phyloP scores from a whole-genome alignment of 1,140 invertebrate genomes.

The Musca vetustissima region DNA sequence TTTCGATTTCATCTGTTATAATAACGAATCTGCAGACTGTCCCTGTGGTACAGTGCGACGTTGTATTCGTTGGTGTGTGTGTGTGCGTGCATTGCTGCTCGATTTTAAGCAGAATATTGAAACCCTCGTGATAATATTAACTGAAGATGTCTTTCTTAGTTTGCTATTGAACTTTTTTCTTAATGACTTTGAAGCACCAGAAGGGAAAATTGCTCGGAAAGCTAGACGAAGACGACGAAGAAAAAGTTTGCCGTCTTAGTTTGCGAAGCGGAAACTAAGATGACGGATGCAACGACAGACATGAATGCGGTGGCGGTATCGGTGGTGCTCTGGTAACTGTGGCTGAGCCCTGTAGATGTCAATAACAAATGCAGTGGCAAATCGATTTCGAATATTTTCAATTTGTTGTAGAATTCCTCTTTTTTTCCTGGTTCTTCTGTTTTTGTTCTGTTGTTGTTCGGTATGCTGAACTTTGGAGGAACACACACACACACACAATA shows the following conservation, averaged over 20 bases:
- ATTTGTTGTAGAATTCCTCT: no score
- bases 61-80: no score
- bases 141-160: constrained; percentile 12
- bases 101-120: background rate
- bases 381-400: constrained; percentile 13
- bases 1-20: background rate
- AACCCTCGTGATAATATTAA: constrained; percentile 8
- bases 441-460: no score
- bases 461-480: no score
- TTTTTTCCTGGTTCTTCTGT: no score
- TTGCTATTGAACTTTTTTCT: constrained; percentile 14
- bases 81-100: no score
- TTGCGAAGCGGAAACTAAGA: background rate
- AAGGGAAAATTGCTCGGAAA: background rate
- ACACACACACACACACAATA: no score
- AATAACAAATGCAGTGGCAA: constrained; percentile 20
- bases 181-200: constrained; percentile 3
- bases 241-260: no score
- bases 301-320: background rate
- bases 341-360: constrained; percentile 2
- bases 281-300: background rate
- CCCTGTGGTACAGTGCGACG: background rate
- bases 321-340: background rate
- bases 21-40: background rate
- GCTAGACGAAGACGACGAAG: background rate